Evolutionary conservation across 2,797 vertebrate species (phyloP).

Genomic region (Acomys russatus): DNA sequence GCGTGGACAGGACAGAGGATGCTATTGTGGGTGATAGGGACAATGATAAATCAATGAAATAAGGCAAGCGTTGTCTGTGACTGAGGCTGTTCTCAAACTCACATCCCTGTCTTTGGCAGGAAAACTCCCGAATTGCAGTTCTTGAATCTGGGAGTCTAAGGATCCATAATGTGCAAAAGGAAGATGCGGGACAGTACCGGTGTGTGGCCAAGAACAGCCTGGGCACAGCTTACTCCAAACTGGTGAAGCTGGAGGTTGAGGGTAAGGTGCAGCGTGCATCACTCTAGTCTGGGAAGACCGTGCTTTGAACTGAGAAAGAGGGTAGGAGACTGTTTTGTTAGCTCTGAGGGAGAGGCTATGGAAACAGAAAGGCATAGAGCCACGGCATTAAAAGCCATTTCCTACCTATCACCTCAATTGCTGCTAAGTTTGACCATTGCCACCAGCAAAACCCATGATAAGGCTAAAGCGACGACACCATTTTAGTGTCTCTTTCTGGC

Average conservation of each 20-base stretch:
- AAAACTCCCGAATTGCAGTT: constrained; percentile 93
- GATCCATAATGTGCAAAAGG: constrained; percentile 96
- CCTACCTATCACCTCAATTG: neutral
- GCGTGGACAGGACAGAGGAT: neutral
- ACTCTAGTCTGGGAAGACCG: neutral
- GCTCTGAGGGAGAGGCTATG: neutral
- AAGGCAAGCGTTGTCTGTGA: neutral
- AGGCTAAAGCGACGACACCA: neutral
- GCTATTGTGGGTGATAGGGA: neutral
- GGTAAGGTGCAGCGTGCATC: constrained; percentile 88
- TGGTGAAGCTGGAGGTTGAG: constrained; percentile 95
- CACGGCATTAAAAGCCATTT: neutral
- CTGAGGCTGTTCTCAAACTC: constrained; percentile 1
- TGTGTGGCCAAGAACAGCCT: constrained; percentile 98
- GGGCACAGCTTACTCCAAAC: constrained; percentile 95
- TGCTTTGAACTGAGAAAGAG: neutral
- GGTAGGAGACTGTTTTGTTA: neutral
- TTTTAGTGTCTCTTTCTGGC: neutral
- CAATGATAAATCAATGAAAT: neutral
- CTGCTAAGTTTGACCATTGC: neutral
- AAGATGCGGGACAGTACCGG: constrained; percentile 97
- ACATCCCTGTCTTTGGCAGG: constrained; percentile 85
- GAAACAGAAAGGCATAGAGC: neutral
- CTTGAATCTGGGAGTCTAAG: constrained; percentile 96
- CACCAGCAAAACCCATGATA: neutral